phyloP scores from a whole-genome alignment of 2,888 invertebrate species.

The Xylocampa areola region DNA sequence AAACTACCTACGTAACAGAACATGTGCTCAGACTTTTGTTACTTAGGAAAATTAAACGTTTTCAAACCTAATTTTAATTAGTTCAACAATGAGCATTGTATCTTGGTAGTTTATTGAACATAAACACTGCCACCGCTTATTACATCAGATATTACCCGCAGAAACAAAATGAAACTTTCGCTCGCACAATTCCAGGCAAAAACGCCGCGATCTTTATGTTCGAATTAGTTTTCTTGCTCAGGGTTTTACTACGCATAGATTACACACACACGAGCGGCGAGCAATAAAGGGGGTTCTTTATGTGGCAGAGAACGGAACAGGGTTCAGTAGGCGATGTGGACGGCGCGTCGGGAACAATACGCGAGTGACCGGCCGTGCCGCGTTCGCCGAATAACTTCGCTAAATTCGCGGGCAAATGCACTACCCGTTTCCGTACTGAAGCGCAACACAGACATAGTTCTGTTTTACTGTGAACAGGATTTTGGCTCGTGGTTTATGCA shows the following conservation, averaged over 20 bases:
- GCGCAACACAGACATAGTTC: conserved; percentile 61
- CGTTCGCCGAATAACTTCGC: conserved; percentile 73
- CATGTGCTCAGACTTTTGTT: conserved; percentile 9
- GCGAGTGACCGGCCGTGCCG: conserved; percentile 59
- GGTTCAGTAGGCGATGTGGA: conserved; percentile 70
- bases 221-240: conserved; percentile 60
- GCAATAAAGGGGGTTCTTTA: conserved; percentile 80
- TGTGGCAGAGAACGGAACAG: conserved; percentile 73
- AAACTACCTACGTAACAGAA: conserved; percentile 5
- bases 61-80: conserved; percentile 4
- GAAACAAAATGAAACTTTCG: conserved; percentile 49
- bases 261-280: conserved; percentile 66
- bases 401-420: conserved; percentile 79
- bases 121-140: conserved; percentile 34
- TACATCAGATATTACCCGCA: conserved; percentile 29
- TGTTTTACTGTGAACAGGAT: conserved; percentile 65
- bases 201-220: conserved; percentile 57
- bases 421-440: conserved; percentile 70
- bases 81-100: conserved; percentile 27
- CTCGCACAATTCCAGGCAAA: conserved; percentile 35
- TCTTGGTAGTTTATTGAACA: conserved; percentile 18
- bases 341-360: conserved; percentile 72
- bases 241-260: conserved; percentile 71
- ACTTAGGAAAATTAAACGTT: conserved; percentile 5
- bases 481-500: conserved; percentile 61